Conservation (phyloP, 2,797 vertebrate genomes). For the Leucoraja ocellata region DNA sequence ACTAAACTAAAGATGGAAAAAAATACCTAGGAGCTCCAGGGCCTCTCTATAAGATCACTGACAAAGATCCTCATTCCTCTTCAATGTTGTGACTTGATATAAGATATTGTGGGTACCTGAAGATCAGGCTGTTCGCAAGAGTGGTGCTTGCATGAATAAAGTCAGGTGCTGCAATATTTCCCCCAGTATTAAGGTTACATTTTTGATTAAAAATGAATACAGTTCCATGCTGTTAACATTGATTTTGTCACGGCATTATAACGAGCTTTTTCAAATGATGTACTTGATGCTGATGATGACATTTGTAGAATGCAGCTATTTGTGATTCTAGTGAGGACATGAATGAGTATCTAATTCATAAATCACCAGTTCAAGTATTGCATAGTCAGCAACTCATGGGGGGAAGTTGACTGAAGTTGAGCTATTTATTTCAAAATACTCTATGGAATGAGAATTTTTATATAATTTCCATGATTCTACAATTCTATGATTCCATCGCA, state of each 20-base stretch:
- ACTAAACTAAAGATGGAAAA: not conserved
- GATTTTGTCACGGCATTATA: not conserved
- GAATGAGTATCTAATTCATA: not conserved
- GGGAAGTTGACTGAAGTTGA: not conserved
- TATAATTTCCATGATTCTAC: too few species aligned
- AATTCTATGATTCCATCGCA: too few species aligned
- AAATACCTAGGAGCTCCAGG: not conserved
- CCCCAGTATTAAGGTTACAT: not conserved
- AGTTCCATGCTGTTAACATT: not conserved
- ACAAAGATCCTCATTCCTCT: constrained; percentile 2
- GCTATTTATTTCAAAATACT: too few species aligned
- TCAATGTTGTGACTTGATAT: not conserved
- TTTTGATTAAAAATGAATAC: not conserved
- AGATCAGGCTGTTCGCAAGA: not conserved
- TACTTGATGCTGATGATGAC: not conserved
- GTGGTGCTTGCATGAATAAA: not conserved
- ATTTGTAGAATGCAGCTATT: not conserved
- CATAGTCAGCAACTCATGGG: not conserved
- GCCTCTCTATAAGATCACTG: not conserved
- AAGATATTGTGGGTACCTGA: not conserved
- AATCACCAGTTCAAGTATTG: not conserved
- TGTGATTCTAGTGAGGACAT: not conserved
- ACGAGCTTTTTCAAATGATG: not conserved
- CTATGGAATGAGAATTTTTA: too few species aligned
- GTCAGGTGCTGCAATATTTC: not conserved